Evolutionary conservation across 2,797 vertebrate species (phyloP), one percentile per base, ranked within the genome.

Genomic region (Rousettus madagascariensis): DNA sequence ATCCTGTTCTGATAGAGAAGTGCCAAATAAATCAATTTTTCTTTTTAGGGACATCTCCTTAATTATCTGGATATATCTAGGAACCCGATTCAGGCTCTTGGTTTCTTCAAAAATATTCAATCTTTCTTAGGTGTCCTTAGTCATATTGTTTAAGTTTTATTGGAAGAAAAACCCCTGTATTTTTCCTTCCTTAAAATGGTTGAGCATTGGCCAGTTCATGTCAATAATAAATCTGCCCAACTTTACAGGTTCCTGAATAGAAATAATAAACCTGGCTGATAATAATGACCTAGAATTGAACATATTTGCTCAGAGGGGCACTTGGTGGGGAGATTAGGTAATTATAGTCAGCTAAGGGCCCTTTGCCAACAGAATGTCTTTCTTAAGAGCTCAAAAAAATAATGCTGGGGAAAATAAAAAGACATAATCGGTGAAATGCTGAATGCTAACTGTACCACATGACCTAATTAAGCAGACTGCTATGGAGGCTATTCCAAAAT

Each of bases 361-460:
- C 20, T 86, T 92, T 95, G 78, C 93, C 77, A 84, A 91, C 63
- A 86, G 91, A 94, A 77, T 86, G 43, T 72, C 85, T 95, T 97
- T 89, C 65, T 96, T 84, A 95, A 93, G 88, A 94, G 71, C 36
- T 8, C 78, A 90, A 92, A 55, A 68, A 91, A 94, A 93, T 79
- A 95, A 84, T 96, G 93, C 90, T 74, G 75, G 87, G 87, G 90
- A 46, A 97, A 94, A 92, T 89, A 90, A 91, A 95, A 80, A 97
- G 75, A 28, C 59, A 36, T 80, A 69, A 83, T 84, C 71, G 86
- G 74, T 30, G 75, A 95, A 94, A 53, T 55, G 79, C 79, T 78
- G 75, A 90, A 93, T 55, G 38, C 15, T 91, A 91, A 79, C 57
- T 33, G 55, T 33, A 33, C 69, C 93, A 75, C 26, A 3, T 43